phyloP scores from a whole-genome alignment of 2,888 invertebrate species.

The Diloba caeruleocephala region DNA sequence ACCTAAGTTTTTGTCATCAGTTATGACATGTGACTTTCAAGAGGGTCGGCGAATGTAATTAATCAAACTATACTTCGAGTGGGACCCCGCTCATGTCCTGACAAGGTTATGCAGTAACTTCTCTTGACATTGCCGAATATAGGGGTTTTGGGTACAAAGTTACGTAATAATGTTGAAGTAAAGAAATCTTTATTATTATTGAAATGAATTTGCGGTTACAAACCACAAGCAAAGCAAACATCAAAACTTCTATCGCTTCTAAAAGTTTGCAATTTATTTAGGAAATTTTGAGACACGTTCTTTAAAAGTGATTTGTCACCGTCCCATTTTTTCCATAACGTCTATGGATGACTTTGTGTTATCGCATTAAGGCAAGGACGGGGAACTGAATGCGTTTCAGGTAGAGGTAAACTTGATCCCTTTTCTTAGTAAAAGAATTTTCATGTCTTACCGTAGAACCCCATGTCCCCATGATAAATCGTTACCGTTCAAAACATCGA shows the following conservation, averaged over 20 bases:
- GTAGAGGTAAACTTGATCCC: slow-evolving; percentile 63
- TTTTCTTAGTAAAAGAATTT: slow-evolving; percentile 67
- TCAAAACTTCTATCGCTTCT: not conserved
- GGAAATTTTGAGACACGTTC: slow-evolving; percentile 11
- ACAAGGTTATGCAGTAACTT: slow-evolving; percentile 64
- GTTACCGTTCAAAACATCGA: slow-evolving; percentile 33
- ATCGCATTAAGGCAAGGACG: slow-evolving; percentile 47
- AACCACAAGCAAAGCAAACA: not conserved
- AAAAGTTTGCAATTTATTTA: slow-evolving; percentile 19
- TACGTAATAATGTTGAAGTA: slow-evolving; percentile 3
- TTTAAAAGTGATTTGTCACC: slow-evolving; percentile 34
- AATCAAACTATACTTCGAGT: slow-evolving; percentile 71
- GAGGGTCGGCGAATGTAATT: slow-evolving; percentile 75
- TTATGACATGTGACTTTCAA: slow-evolving; percentile 78
- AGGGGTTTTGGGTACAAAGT: slow-evolving; percentile 41
- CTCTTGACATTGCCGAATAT: slow-evolving; percentile 52
- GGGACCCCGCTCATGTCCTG: slow-evolving; percentile 62
- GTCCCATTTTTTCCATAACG: slow-evolving; percentile 21
- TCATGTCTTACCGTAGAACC: slow-evolving; percentile 51
- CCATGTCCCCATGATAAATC: slow-evolving; percentile 50
- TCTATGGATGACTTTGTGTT: slow-evolving; percentile 45
- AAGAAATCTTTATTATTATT: not conserved
- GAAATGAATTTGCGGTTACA: no score
- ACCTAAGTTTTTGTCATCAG: slow-evolving; percentile 68
- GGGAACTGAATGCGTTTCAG: slow-evolving; percentile 53